phyloP scores from a whole-genome alignment of 2,888 invertebrate genomes.

The Clitarchus hookeri region DNA sequence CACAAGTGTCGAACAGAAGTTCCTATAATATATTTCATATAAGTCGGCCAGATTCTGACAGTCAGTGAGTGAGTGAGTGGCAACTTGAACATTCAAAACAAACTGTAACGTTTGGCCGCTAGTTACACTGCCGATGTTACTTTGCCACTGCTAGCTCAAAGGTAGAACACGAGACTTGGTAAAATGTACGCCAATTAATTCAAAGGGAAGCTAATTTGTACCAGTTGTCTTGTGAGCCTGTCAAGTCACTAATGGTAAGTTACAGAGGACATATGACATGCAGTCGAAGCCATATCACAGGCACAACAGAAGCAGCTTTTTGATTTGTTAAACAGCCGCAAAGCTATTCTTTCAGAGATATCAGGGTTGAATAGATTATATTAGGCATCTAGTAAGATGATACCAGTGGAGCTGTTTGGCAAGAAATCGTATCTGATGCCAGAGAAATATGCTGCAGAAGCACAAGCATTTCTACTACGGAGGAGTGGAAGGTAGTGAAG shows the following conservation, averaged over 20 bases:
- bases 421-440: neutral
- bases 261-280: neutral
- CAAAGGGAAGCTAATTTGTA: neutral
- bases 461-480: neutral
- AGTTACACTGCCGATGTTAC: neutral
- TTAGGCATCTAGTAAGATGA: neutral
- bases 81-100: neutral
- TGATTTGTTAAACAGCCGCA: neutral
- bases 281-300: neutral
- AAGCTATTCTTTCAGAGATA: neutral
- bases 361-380: no score
- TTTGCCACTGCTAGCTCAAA: neutral
- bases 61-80: no score
- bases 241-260: neutral
- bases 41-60: no score
- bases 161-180: neutral
- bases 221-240: neutral
- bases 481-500: neutral
- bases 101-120: neutral
- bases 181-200: neutral
- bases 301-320: neutral
- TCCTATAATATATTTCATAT: neutral
- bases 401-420: neutral
- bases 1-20: no score
- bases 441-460: neutral